Evolutionary conservation across 35 echinoderm and acorn worm genomes (phyloP), one percentile per base, ranked within the genome.

Genomic region (Heliocidaris erythrogramma): DNA sequence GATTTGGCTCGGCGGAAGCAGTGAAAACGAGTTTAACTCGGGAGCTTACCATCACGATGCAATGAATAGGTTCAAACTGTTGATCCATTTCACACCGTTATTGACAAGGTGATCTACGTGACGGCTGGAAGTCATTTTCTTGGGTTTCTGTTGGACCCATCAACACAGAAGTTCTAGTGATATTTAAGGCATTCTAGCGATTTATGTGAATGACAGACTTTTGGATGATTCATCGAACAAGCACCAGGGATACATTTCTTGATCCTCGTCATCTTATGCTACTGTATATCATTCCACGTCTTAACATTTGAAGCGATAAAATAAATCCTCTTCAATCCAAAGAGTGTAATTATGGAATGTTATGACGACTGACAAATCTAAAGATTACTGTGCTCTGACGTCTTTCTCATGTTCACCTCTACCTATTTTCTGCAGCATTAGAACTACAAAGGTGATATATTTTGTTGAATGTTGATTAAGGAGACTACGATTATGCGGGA

Each of bases 1-100:
- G 91, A 92, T 59, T 92, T 92, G 49, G 31, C 29, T 24, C 47
- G 91, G 13, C 47, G 91, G 50, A 92, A 92, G 87, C 29, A 32
- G 87, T 42, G 31, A 18, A 48, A 89, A 89, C 11, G 4, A 10
- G 9, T n/a, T 32, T 89, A 89, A 5, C 65, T 0, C 7, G 21
- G 87, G 31, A 30, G 87, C 17, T 42, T 17, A 89, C 6, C 30
- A 47, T 42, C 30, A 0, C 30, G 87, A 89, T 48, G 24, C 30
- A 42, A 17, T 42, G 87, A 32, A 89, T 14, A 89, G 31, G 87
- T 31, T 47, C 11, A 89, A 89, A 42, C 47, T 89, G 87, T 89
- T 89, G 31, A 89, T 89, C 87, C 31, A 31, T 17, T 32, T 89
- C 87, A 42, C 47, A 42, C 87, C 87, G 17, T 17, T 48, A 42